Evolutionary conservation across 2,797 vertebrate species (phyloP), one percentile per base, ranked within the genome.

Genomic region (Halcyon chelicuti): DNA sequence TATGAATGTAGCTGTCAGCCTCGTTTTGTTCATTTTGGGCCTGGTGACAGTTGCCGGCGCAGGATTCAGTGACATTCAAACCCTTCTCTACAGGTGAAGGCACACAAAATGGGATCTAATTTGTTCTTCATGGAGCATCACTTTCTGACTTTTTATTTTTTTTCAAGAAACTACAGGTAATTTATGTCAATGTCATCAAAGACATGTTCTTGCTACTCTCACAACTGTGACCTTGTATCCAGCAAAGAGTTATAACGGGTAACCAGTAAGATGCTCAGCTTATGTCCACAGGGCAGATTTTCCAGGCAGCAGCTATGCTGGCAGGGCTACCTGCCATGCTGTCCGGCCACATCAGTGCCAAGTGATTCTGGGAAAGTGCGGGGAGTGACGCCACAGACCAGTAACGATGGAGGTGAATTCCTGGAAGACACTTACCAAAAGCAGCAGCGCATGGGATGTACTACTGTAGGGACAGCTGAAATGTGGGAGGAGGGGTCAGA

Each of bases 201-300:
- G 90, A 88, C 65, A 90, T 57, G 49, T 82, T 79, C 83, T 80
- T 81, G 77, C 72, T 93, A 39, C 57, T 92, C 46, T 94, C 77
- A 90, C 66, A 91, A 55, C 58, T 73, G 91, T 94, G 89, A 95
- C 96, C 92, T 95, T 95, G 88, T 90, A 83, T 83, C 51, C 86
- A 89, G 47, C 66, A 19, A 93, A 65, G 84, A 81, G 46, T 77
- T 79, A 37, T 3, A 74, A 49, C 0, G 0, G 21, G 68, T 68
- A 68, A n/a, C 63, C n/a, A 62, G 74, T 29, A 40, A 74, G 62
- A 26, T 47, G 35, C 66, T 92, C 86, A 73, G 9, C 51, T 94
- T 93, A 75, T 33, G 4, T 82, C 22, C 86, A 68, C 73, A 77
- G 93, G 72, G 65, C 86, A 88, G 46, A 94, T 92, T 90, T 96